Evolutionary conservation across 2,113 vertebrate genomes (phyloP).

Genomic region (Channa maculata): DNA sequence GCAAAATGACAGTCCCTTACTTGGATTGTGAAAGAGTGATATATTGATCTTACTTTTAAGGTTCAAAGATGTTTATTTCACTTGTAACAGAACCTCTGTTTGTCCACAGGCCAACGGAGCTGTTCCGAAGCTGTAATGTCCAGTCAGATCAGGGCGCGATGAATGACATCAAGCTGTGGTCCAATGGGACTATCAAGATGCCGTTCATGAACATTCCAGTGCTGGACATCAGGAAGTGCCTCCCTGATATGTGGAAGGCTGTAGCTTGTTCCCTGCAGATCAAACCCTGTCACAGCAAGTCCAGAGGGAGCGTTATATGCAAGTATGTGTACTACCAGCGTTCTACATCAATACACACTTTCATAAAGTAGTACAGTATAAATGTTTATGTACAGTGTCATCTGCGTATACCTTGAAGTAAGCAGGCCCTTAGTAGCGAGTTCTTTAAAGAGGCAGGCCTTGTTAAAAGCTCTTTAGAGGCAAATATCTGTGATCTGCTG

Average conservation of each 20-base stretch:
- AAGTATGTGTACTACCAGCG: constrained; percentile 84
- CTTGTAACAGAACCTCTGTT: not conserved
- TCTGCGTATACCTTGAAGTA: not conserved
- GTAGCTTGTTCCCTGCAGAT: constrained; percentile 96
- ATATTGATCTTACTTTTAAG: no score
- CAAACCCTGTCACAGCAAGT: constrained; percentile 97
- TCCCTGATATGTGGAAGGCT: constrained; percentile 97
- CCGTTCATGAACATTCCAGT: constrained; percentile 98
- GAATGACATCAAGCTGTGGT: constrained; percentile 99
- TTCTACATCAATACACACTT: not conserved
- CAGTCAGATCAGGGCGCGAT: constrained; percentile 98
- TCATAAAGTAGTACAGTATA: not conserved
- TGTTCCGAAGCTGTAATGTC: constrained; percentile 96
- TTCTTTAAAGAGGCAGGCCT: no score
- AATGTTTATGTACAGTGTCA: not conserved
- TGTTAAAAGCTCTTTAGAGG: no score
- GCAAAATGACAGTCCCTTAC: not conserved
- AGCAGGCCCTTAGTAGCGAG: no score
- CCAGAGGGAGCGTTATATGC: constrained; percentile 96
- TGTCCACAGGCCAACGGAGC: constrained; percentile 91
- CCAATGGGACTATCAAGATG: constrained; percentile 98
- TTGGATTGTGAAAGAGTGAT: not conserved
- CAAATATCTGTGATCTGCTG: no score
- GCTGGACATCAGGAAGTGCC: constrained; percentile 95
- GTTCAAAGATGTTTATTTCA: no score